These are phyloP conservation scores for Sphyrna mokarran DNA, from an alignment of 2,113 vertebrate genomes.

Conservation along the genomic window DNA sequence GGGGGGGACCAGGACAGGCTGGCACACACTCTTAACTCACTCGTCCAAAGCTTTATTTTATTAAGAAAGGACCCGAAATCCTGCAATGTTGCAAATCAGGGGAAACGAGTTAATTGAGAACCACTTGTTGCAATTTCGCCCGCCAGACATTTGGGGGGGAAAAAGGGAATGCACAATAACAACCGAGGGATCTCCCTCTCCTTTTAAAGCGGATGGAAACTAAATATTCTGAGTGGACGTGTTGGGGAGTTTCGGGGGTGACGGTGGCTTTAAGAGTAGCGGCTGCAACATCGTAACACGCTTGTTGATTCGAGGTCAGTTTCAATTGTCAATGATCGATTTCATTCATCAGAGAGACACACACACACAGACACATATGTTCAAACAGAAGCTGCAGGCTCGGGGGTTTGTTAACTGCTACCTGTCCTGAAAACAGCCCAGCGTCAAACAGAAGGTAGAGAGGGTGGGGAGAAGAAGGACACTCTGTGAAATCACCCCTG, in stretches of 20 bases:
- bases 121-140: conserved; percentile 6
- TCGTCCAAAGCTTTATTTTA: no score
- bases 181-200: background rate
- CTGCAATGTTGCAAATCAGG: background rate
- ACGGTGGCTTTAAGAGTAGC: background rate
- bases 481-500: background rate
- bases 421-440: background rate
- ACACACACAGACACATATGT: background rate
- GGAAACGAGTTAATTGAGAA: background rate
- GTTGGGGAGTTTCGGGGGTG: background rate
- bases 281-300: background rate
- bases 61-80: no score
- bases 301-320: conserved; percentile 23
- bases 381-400: background rate
- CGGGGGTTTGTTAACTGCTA: background rate
- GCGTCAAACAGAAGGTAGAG: background rate
- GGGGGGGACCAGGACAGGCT: no score
- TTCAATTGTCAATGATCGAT: background rate
- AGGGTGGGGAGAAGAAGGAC: background rate
- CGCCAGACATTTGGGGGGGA: background rate
- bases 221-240: no score
- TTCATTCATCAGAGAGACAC: background rate
- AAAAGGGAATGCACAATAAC: background rate
- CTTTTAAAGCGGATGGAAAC: background rate
- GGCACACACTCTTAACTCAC: no score